Percentiles rank a stretch among this genome's conserved stretches.
Evolutionary conservation across 2,797 vertebrate genomes (phyloP).

Genomic region (Crenuchus spilurus): DNA sequence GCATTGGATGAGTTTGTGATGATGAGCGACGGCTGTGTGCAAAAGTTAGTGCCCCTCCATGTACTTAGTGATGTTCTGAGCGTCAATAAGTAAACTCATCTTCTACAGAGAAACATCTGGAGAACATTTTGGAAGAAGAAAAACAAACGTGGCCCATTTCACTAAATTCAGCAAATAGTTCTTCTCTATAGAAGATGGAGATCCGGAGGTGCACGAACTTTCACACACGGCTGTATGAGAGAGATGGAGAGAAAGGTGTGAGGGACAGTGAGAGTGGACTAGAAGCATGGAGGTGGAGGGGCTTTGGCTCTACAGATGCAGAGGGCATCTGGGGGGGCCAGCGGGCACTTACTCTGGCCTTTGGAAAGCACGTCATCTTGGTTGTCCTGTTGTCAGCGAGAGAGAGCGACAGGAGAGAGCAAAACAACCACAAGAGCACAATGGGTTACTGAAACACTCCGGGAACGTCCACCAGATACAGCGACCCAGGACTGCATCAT

Average conservation of each 20-base stretch:
- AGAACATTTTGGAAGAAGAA: too few species aligned
- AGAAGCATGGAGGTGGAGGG: not conserved
- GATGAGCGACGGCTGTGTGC: too few species aligned
- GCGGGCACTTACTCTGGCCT: slow-evolving; percentile 92
- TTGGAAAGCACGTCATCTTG: slow-evolving; percentile 93
- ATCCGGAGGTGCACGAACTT: too few species aligned
- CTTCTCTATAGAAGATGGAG: too few species aligned
- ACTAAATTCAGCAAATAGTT: too few species aligned
- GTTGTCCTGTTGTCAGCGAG: slow-evolving; percentile 92
- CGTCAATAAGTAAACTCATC: too few species aligned
- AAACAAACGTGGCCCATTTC: too few species aligned
- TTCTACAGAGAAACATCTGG: too few species aligned
- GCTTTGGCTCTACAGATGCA: slow-evolving; percentile 49
- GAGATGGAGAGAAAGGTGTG: not conserved
- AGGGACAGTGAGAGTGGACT: not conserved
- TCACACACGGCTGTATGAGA: too few species aligned
- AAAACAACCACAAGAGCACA: slow-evolving; percentile 92
- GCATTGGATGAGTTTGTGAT: too few species aligned
- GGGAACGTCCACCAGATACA: slow-evolving; percentile 76
- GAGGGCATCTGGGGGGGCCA: slow-evolving; percentile 48
- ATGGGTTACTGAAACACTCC: slow-evolving; percentile 82
- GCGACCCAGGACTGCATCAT: slow-evolving; percentile 59
- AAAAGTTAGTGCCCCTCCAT: too few species aligned
- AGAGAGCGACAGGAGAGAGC: slow-evolving; percentile 57
- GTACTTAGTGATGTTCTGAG: too few species aligned